Base-by-base conservation (phyloP, 2,113 vertebrate genomes). In the Gavialis gangeticus region DNA sequence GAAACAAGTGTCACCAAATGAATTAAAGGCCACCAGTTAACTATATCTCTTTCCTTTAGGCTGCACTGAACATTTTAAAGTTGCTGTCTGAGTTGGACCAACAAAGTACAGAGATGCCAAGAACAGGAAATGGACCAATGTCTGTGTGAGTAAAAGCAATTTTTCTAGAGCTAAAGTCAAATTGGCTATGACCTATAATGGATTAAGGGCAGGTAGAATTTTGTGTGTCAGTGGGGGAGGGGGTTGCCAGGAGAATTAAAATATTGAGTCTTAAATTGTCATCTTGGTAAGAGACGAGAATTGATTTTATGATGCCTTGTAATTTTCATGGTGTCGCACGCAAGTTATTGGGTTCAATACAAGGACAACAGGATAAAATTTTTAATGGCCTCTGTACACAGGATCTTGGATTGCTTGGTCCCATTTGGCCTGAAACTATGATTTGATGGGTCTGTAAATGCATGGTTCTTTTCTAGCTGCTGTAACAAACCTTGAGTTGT, bases 61-160 rank as follows among this genome's bases (percentile, higher is more conserved):
- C 99, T 98, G 99, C 99, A 58, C 96, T 99, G 96, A 99, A 99
- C 98, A 99, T 99, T 97, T 97, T 99, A 94, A 99, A 99, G 98
- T 96, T 99, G 97, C 99, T 99, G 96, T 99, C 99, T 84, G 99
- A 99, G 97, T 97, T 99, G 97, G 99, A 99, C 98, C 99, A 99
- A 98, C 98, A 99, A 96, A 97, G 94, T 92, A 98, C 98, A 95
- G 99, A 99, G 98, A 98, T 97, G 97, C 97, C 98, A 93, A 98
- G 99, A 95, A 98, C 99, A 95, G 99, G 99, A 98, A 99, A 99
- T 88, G 99, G 99, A 98, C 99, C 99, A 98, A 98, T 98, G 97
- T 98, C 99, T 98, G 98, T 99, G 99, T 99, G 97, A 99, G 99
- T 98, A 86, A 60, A 34, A 88, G 46, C 56, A 14, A 60, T 82